A percentile compares a stretch with the other conserved stretches of the same genome.
Evolutionary conservation across 2,888 invertebrate species (phyloP).

Genomic region (Notodonta dromedarius): DNA sequence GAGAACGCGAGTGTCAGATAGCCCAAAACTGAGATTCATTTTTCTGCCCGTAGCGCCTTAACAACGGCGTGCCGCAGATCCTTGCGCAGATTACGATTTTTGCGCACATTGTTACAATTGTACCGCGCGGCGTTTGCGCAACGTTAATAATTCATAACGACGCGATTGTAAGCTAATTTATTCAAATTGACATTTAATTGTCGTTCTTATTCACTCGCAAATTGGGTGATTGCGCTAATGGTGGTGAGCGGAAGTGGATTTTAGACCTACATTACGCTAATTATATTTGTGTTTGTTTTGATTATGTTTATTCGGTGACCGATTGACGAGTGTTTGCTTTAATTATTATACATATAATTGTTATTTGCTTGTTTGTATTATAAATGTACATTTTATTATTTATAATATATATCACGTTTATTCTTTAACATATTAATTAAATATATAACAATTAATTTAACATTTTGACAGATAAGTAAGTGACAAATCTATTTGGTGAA

Average conservation of each 20-base stretch:
- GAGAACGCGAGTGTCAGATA: too few relatives aligned
- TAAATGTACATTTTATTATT: too few relatives aligned
- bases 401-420: too few relatives aligned
- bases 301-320: not conserved
- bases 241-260: not conserved
- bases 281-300: not conserved
- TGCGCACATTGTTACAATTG: slow-evolving; percentile 37
- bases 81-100: slow-evolving; percentile 32
- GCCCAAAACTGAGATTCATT: too few relatives aligned
- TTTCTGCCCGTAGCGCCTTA: too few relatives aligned
- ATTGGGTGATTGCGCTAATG: slow-evolving; percentile 4
- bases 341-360: too few relatives aligned
- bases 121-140: slow-evolving; percentile 32
- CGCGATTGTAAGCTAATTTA: slow-evolving; percentile 49
- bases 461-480: too few relatives aligned
- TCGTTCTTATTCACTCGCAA: slow-evolving; percentile 30
- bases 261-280: not conserved
- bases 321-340: not conserved
- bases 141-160: slow-evolving; percentile 44
- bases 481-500: too few relatives aligned
- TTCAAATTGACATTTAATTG: slow-evolving; percentile 40
- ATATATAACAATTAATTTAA: too few relatives aligned
- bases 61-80: slow-evolving; percentile 27
- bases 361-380: too few relatives aligned
- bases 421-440: too few relatives aligned